A percentile compares a stretch with the other conserved stretches of the same genome.
These are phyloP conservation scores for Tapirus terrestris DNA, from an alignment of 2,113 vertebrate genomes.

Conservation along the genomic window DNA sequence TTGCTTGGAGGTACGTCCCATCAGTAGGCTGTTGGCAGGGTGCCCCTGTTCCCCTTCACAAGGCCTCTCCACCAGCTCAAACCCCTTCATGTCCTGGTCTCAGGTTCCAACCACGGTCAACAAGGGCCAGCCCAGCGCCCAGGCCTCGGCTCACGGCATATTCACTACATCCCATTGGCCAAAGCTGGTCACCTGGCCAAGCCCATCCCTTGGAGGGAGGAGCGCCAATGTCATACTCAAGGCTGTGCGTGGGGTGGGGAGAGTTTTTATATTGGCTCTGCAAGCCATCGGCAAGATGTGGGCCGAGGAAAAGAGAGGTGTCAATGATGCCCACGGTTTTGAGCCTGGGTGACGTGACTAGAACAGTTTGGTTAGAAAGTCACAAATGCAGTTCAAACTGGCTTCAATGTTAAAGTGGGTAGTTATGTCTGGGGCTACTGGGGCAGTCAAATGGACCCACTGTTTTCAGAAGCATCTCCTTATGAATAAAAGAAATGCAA, in stretches of 20 bases:
- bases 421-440: not conserved
- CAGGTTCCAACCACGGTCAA: not conserved
- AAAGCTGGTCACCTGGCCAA: not conserved
- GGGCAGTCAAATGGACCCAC: rapidly evolving
- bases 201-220: not conserved
- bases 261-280: rapidly evolving
- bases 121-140: rapidly evolving
- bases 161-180: rapidly evolving
- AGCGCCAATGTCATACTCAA: rapidly evolving
- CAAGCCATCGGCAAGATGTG: not conserved
- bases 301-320: not conserved
- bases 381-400: not conserved
- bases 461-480: not conserved
- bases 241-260: rapidly evolving
- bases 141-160: rapidly evolving
- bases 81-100: not conserved
- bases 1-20: rapidly evolving
- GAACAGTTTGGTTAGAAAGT: too few species aligned
- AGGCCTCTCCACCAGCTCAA: not conserved
- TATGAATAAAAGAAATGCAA: not conserved
- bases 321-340: rapidly evolving
- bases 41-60: not conserved
- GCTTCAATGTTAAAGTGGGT: not conserved
- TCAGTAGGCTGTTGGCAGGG: not conserved
- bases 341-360: not conserved